These are phyloP conservation scores for Scaptomyza flava DNA, from an alignment of 2,888 invertebrate species.

Conservation along the genomic window DNA sequence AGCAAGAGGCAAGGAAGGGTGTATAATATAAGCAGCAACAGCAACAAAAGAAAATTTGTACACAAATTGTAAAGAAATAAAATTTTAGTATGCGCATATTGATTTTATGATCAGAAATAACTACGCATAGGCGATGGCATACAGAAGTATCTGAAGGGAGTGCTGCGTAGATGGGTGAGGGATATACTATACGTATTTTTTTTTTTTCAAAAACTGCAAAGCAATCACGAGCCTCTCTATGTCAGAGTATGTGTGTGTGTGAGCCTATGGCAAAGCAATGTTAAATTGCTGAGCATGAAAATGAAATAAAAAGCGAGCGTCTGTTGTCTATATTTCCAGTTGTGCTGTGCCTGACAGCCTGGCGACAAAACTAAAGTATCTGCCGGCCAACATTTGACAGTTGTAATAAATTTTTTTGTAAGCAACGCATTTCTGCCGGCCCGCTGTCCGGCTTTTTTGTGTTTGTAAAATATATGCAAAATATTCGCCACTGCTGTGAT, in stretches of 20 bases:
- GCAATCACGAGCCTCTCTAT: slow-evolving; percentile 65
- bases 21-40: slow-evolving; percentile 8
- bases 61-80: slow-evolving; percentile 80
- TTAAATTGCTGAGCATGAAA: slow-evolving; percentile 54
- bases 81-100: slow-evolving; percentile 81
- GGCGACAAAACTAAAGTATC: slow-evolving; percentile 67
- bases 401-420: slow-evolving; percentile 70
- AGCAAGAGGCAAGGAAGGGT: slow-evolving; percentile 30
- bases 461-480: slow-evolving; percentile 37
- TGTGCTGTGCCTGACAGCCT: slow-evolving; percentile 26
- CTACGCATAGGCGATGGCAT: slow-evolving; percentile 62
- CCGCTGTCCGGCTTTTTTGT: no score
- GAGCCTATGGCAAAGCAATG: slow-evolving; percentile 34
- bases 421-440: slow-evolving; percentile 33
- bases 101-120: slow-evolving; percentile 80
- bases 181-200: slow-evolving; percentile 18
- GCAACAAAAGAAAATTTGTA: slow-evolving; percentile 67
- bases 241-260: slow-evolving; percentile 9
- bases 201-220: slow-evolving; percentile 69
- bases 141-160: slow-evolving; percentile 3
- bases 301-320: slow-evolving; percentile 50
- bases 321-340: slow-evolving; percentile 17
- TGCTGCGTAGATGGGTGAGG: neutral
- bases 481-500: slow-evolving; percentile 38
- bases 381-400: slow-evolving; percentile 60